These are phyloP conservation scores for Sitophilus oryzae DNA, from an alignment of 1,140 invertebrate genomes.

Conservation along the genomic window DNA sequence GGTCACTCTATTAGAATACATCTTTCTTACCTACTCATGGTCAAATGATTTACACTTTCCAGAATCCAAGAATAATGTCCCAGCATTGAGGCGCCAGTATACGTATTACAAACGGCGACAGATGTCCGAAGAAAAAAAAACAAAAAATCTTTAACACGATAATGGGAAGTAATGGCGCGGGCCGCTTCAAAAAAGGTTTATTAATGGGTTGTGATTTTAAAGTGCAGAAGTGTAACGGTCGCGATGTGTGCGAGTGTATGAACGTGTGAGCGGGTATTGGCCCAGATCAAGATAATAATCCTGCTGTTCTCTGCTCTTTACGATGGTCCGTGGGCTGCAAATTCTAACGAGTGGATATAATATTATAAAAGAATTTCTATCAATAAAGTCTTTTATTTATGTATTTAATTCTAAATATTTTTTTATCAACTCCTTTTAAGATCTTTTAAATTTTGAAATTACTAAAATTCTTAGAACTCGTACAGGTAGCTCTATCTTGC, in stretches of 20 bases:
- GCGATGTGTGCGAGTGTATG: constrained; percentile 2
- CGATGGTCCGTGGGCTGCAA: background rate
- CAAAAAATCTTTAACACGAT: constrained; percentile 22
- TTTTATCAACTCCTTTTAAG: too few species aligned
- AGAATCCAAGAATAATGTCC: constrained; percentile 8
- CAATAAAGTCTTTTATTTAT: too few species aligned
- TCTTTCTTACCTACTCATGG: too few species aligned
- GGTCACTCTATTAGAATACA: too few species aligned
- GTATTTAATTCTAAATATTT: too few species aligned
- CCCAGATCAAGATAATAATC: constrained; percentile 5
- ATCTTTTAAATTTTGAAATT: too few species aligned
- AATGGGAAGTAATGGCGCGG: constrained; percentile 26
- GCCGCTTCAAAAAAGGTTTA: constrained; percentile 17
- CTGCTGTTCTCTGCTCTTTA: constrained; percentile 33
- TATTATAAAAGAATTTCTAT: too few species aligned
- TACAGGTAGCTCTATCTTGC: too few species aligned
- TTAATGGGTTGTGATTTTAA: constrained; percentile 25
- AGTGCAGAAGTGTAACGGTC: constrained; percentile 15
- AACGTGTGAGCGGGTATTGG: background rate
- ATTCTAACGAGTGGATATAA: background rate
- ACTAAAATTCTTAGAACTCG: too few species aligned
- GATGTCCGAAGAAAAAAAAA: constrained; percentile 24
- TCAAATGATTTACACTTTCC: background rate
- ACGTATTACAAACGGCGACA: constrained; percentile 25
- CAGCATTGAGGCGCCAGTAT: constrained; percentile 19